A percentile compares a stretch with the other conserved stretches of the same genome.
Conservation (phyloP, 2,113 vertebrate genomes). For the Pituophis catenifer region DNA sequence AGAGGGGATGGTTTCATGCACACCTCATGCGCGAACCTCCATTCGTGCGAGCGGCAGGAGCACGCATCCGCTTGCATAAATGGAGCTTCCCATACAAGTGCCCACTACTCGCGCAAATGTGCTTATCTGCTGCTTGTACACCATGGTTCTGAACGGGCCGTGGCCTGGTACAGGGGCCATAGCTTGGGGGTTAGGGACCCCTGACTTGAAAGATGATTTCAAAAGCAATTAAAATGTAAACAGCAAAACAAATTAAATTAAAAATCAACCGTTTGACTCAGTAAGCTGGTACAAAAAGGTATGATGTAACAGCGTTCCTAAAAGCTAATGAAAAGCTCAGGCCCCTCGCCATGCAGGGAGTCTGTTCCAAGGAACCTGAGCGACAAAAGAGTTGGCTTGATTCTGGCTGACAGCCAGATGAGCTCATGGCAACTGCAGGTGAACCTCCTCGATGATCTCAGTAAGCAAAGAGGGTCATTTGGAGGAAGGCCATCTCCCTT, state of each 20-base stretch:
- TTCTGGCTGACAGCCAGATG: neutral
- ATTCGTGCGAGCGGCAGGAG: neutral
- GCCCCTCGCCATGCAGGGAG: neutral
- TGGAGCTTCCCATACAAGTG: neutral
- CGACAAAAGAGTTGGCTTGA: neutral
- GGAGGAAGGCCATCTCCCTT: neutral
- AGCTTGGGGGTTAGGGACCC: neutral
- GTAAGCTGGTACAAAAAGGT: neutral
- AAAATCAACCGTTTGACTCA: neutral
- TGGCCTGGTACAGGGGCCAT: neutral
- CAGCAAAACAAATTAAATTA: neutral
- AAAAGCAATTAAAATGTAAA: neutral
- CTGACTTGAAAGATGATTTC: neutral
- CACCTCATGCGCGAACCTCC: neutral
- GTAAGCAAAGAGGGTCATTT: neutral
- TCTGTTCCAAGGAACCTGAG: neutral
- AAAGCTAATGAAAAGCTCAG: neutral
- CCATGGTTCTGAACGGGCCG: neutral
- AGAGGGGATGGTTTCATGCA: neutral
- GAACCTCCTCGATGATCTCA: neutral
- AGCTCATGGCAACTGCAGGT: neutral
- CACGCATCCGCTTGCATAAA: neutral
- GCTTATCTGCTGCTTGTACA: neutral
- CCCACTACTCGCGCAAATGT: too few relatives aligned
- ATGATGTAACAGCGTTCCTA: neutral